Evolutionary conservation across 2,888 invertebrate species (phyloP).

Genomic region (Neria commutata): DNA sequence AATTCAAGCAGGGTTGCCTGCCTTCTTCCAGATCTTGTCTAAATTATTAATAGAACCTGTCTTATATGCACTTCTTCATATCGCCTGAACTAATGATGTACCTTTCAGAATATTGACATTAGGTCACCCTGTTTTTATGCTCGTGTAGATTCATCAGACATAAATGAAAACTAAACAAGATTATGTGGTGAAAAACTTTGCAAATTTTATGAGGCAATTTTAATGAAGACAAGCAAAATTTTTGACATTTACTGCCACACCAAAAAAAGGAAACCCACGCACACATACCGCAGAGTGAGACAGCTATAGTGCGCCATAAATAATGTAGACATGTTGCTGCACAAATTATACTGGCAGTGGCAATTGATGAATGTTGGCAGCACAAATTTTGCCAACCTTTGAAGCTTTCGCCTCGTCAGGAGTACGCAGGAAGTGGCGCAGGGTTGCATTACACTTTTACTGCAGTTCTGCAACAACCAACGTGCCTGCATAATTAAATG

Average conservation of each 20-base stretch:
- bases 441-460: background rate
- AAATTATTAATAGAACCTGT: too few species aligned
- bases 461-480: background rate
- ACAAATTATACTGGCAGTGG: background rate
- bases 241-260: too few species aligned
- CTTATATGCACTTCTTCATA: too few species aligned
- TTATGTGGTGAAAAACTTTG: conserved; percentile 38
- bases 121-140: background rate
- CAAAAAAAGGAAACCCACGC: too few species aligned
- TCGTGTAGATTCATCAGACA: conserved; percentile 40
- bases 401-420: too few species aligned
- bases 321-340: conserved; percentile 3
- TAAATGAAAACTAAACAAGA: conserved; percentile 55
- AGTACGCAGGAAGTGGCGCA: background rate
- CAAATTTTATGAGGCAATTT: conserved; percentile 54
- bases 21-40: too few species aligned
- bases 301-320: background rate
- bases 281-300: background rate
- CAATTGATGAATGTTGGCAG: background rate
- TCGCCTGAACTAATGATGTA: too few species aligned
- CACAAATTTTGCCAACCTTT: background rate
- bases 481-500: background rate
- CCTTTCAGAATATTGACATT: too few species aligned
- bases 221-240: conserved; percentile 41
- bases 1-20: too few species aligned